A percentile compares a stretch with the other conserved stretches of the same genome.
Evolutionary conservation across 2,888 invertebrate genomes (phyloP).

Genomic region (Oscheius sp.): DNA sequence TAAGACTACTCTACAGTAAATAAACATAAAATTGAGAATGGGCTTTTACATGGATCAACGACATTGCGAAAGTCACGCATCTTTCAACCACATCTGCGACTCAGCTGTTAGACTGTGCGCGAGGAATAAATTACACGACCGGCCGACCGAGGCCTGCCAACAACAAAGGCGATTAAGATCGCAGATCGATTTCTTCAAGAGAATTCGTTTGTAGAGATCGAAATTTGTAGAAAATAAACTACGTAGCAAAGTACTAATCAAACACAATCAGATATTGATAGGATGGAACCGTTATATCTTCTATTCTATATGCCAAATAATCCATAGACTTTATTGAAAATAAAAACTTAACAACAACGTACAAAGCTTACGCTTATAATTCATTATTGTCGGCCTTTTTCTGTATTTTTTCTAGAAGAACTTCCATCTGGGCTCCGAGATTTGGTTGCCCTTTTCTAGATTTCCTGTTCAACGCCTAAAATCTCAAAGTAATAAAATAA

Average conservation of each 20-base stretch:
- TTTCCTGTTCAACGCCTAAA: conserved; percentile 20
- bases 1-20: too few relatives aligned
- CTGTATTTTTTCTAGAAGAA: conserved; percentile 21
- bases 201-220: too few relatives aligned
- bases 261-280: too few relatives aligned
- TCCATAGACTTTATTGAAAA: too few relatives aligned
- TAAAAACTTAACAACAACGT: neutral
- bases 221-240: too few relatives aligned
- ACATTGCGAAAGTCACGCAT: too few relatives aligned
- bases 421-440: conserved; percentile 24
- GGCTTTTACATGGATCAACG: neutral
- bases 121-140: conserved; percentile 16
- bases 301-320: too few relatives aligned
- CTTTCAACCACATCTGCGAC: neutral
- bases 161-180: conserved; percentile 29
- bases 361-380: neutral
- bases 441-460: conserved; percentile 25
- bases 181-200: neutral
- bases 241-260: too few relatives aligned
- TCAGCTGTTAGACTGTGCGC: neutral
- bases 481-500: neutral
- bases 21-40: neutral
- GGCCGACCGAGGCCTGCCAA: neutral
- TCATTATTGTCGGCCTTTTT: conserved; percentile 19
- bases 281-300: too few relatives aligned